Conservation (phyloP, 2,113 vertebrate genomes). For the Anhinga rufa region DNA sequence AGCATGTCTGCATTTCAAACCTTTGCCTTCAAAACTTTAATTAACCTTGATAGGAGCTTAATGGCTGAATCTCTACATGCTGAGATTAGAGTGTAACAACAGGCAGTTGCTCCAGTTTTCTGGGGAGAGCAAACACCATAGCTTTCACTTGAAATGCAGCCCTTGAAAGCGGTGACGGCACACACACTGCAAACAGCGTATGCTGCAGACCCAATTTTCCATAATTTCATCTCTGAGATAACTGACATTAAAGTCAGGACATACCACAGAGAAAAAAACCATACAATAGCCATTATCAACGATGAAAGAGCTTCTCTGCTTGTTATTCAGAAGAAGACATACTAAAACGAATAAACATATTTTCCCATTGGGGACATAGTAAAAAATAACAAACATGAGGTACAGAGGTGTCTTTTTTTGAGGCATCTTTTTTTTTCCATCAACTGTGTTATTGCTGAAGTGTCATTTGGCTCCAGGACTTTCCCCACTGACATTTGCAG, state of each 20-base stretch:
- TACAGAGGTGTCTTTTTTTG: not conserved
- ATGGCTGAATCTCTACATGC: not conserved
- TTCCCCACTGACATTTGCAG: not conserved
- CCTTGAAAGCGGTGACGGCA: not conserved
- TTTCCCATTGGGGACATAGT: not conserved
- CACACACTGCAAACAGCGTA: not conserved
- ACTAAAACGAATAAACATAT: not conserved
- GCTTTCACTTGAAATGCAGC: not conserved
- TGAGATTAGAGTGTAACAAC: not conserved
- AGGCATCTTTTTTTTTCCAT: no score
- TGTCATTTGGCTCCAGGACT: not conserved
- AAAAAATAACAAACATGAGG: not conserved
- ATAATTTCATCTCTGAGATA: not conserved
- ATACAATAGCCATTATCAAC: not conserved
- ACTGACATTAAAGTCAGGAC: not conserved
- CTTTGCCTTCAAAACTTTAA: not conserved
- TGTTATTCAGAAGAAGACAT: not conserved
- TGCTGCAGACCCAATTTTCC: not conserved
- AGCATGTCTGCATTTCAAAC: not conserved
- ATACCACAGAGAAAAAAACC: not conserved
- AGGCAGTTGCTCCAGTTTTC: not conserved
- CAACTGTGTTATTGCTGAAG: not conserved
- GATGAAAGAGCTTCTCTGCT: not conserved
- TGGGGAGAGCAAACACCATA: not conserved
- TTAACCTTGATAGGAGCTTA: slow-evolving; percentile 13